Conservation (phyloP, 2,888 invertebrate species). For the Troides helena region DNA sequence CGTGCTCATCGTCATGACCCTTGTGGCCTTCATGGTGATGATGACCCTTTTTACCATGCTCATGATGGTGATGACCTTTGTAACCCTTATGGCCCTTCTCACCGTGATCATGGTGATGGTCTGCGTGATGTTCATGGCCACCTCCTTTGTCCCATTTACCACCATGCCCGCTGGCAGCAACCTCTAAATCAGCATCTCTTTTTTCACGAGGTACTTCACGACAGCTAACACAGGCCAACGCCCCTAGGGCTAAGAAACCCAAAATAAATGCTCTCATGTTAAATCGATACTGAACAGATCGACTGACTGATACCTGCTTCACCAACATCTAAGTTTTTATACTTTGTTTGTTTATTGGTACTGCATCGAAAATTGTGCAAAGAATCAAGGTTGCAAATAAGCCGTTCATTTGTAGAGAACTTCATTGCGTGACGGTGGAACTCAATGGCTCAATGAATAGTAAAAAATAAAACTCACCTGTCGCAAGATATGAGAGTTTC, state of each 20-base stretch:
- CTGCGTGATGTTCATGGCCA: slow-evolving; percentile 83
- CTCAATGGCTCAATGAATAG: slow-evolving; percentile 54
- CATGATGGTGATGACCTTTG: slow-evolving; percentile 81
- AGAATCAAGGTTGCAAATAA: slow-evolving; percentile 69
- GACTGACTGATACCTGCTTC: slow-evolving; percentile 62
- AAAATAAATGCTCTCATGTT: slow-evolving; percentile 66
- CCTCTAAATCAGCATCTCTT: slow-evolving; percentile 76
- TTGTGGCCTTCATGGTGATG: slow-evolving; percentile 85
- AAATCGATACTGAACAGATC: slow-evolving; percentile 53
- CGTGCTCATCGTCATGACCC: slow-evolving; percentile 82
- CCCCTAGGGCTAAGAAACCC: slow-evolving; percentile 69
- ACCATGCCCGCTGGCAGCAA: slow-evolving; percentile 72
- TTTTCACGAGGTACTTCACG: slow-evolving; percentile 74
- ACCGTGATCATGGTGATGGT: slow-evolving; percentile 84
- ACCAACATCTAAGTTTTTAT: slow-evolving; percentile 64
- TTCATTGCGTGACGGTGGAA: slow-evolving; percentile 60
- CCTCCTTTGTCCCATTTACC: slow-evolving; percentile 81
- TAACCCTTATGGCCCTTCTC: slow-evolving; percentile 89
- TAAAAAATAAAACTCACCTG: slow-evolving; percentile 22
- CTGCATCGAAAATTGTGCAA: slow-evolving; percentile 74
- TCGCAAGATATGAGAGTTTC: slow-evolving; percentile 20
- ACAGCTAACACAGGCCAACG: slow-evolving; percentile 76
- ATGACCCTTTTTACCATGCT: slow-evolving; percentile 86
- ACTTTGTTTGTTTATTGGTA: slow-evolving; percentile 59
- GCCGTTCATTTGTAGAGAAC: slow-evolving; percentile 48